phyloP scores from a whole-genome alignment of 2,113 vertebrate genomes.

The Rhinolophus ferrumequinum region DNA sequence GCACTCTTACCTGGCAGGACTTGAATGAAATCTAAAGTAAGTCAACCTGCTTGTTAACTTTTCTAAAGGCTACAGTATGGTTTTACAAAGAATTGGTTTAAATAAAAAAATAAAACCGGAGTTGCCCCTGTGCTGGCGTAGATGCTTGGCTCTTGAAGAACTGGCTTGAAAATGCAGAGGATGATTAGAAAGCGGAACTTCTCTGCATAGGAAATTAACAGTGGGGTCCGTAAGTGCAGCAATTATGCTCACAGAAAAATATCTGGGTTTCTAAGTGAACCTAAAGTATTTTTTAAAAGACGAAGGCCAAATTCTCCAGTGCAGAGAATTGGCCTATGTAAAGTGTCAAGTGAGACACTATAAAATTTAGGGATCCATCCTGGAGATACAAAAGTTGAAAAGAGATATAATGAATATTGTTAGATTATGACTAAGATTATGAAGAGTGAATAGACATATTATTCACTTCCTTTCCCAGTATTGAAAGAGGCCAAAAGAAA shows the following conservation, averaged over 20 bases:
- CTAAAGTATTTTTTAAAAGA: background rate
- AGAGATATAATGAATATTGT: background rate
- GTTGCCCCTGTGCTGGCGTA: conserved; percentile 1
- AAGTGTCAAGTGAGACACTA: background rate
- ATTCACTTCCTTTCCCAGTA: background rate
- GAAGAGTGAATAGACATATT: background rate
- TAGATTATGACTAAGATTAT: background rate
- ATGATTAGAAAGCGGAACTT: background rate
- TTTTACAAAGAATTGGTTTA: background rate
- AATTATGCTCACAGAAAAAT: background rate
- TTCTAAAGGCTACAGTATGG: conserved; percentile 4
- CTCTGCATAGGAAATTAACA: background rate
- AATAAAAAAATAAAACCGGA: background rate
- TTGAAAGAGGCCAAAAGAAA: background rate
- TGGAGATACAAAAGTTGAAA: background rate
- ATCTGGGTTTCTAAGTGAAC: background rate
- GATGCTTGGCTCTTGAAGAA: background rate
- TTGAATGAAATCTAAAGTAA: conserved; percentile 53
- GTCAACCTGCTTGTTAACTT: conserved; percentile 26
- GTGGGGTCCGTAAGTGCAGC: no score
- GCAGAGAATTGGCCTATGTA: background rate
- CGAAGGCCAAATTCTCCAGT: background rate
- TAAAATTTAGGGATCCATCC: background rate
- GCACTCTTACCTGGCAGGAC: background rate
- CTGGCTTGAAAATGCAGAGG: background rate